Base-by-base conservation (phyloP, 1,140 invertebrate genomes). In the Megalonaias nervosa region DNA sequence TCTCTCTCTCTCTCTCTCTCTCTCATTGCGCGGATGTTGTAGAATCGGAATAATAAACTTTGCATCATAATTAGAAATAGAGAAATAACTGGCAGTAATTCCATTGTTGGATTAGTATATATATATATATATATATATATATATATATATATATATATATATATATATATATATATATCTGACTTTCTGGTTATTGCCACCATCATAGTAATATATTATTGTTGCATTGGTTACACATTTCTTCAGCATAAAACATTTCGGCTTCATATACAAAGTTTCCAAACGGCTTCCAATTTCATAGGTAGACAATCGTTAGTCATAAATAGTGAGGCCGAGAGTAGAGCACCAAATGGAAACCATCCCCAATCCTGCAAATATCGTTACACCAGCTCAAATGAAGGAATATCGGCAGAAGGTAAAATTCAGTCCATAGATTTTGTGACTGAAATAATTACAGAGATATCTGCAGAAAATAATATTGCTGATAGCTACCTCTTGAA, bases 121-220 rank as follows among this genome's bases (percentile, higher is more conserved):
- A n/a, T n/a, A n/a, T n/a, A n/a, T n/a, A n/a, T n/a, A n/a, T n/a
- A n/a, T n/a, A n/a, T n/a, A n/a, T n/a, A n/a, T n/a, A n/a, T n/a
- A n/a, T n/a, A n/a, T 0, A 61, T 60, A 31, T 56, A 62, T 48
- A 23, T 68, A 11, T 73, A 73, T 57, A 55, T 78, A 48, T 78
- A 57, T 57, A 55, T 69, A 17, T 62, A n/a, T 2, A 21, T 73
- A 9, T 73, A 73, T 48, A 15, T 72, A 1, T 16, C 67, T 26
- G 38, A 61, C 48, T 78, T 78, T 26, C 9, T 78, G 14, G 31
- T 62, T 14, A n/a, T 38, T n/a, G 38, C 66, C 13, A 9, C 62
- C 69, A 57, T 78, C 26, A 23, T 78, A 11, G 21, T 15, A 62
- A 57, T 73, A 19, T 62, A 69, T 70, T 78, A 78, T 59, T 13